Evolutionary conservation across 1,140 invertebrate species (phyloP), one percentile per base, ranked within the genome.

Genomic region (Diorhabda elongata): DNA sequence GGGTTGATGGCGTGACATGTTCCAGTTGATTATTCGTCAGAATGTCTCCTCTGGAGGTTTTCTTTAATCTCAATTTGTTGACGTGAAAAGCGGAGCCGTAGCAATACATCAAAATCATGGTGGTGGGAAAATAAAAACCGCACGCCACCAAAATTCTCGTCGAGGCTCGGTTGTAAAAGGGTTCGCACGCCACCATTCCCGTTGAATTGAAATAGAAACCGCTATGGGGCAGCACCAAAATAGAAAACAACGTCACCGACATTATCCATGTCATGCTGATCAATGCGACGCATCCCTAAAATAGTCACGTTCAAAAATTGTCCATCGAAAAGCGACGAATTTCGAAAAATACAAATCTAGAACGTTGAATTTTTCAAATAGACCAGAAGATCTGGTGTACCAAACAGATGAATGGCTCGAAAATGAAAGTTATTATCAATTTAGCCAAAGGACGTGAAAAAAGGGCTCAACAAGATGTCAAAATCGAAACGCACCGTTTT

Each of bases 41-140:
- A 62, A 71, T 76, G 70, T 81, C 81, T 67, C 81, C 83, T 26
- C 26, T 26, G 26, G 26, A 26, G 64, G 83, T 80, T 62, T 82
- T 82, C 80, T 90, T 91, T 67, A 89, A 82, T 66, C 90, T 85
- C 45, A 90, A 86, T 81, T 92, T 92, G 81, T 92, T 92, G 76
- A 92, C 90, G 80, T 94, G 92, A 79, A 94, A 93, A 45, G 92
- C 92, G 8, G 91, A 93, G 11, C 92, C 92, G 79, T 94, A 94
- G 80, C 91, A 93, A 80, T 94, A 94, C 91, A 94, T 94, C 72
- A 94, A 84, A 57, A 92, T 89, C 92, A 94, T 94, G 42, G 92
- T 94, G 11, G 92, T 93, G 11, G 92, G 92, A 76, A 94, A 93
- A 80, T 94, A 94, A 80, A 93, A 91, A 69, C 90, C 89, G 79